Evolutionary conservation across 2,888 invertebrate genomes (phyloP).

Genomic region (Meganola albula): DNA sequence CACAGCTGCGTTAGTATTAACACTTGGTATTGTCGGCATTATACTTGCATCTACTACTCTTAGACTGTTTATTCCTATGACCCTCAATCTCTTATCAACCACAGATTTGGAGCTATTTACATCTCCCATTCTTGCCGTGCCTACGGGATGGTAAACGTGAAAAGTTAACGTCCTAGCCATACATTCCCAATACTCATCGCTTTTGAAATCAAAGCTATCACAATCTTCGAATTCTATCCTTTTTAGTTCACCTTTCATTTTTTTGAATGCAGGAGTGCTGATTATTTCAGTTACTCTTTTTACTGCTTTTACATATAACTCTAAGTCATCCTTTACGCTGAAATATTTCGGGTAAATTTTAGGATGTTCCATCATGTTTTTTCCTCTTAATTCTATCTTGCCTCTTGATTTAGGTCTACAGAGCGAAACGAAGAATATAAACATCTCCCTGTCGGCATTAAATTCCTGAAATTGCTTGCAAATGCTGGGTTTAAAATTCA

Average conservation of each 20-base stretch:
- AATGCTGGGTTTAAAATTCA: conserved; percentile 51
- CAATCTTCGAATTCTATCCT: conserved; percentile 53
- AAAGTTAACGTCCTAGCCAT: conserved; percentile 61
- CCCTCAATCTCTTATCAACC: conserved; percentile 48
- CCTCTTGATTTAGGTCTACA: conserved; percentile 61
- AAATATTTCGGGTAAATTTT: conserved; percentile 62
- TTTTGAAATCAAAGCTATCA: conserved; percentile 44
- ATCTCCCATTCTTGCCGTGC: conserved; percentile 64
- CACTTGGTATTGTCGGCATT: conserved; percentile 66
- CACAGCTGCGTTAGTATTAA: conserved; percentile 59
- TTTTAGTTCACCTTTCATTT: conserved; percentile 47
- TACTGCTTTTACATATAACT: conserved; percentile 47
- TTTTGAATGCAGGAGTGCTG: conserved; percentile 48
- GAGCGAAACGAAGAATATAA: conserved; percentile 57
- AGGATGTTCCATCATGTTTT: conserved; percentile 48
- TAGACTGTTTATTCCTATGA: conserved; percentile 45
- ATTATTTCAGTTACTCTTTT: conserved; percentile 51
- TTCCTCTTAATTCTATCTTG: conserved; percentile 45
- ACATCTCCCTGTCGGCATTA: conserved; percentile 53
- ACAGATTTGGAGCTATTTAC: conserved; percentile 44
- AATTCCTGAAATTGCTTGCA: conserved; percentile 55
- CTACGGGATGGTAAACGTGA: conserved; percentile 66
- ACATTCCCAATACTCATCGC: conserved; percentile 63
- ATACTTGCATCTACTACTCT: conserved; percentile 64
- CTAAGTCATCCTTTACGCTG: conserved; percentile 52